phyloP scores from a whole-genome alignment of 2,888 invertebrate genomes.

The Crematogaster levior region DNA sequence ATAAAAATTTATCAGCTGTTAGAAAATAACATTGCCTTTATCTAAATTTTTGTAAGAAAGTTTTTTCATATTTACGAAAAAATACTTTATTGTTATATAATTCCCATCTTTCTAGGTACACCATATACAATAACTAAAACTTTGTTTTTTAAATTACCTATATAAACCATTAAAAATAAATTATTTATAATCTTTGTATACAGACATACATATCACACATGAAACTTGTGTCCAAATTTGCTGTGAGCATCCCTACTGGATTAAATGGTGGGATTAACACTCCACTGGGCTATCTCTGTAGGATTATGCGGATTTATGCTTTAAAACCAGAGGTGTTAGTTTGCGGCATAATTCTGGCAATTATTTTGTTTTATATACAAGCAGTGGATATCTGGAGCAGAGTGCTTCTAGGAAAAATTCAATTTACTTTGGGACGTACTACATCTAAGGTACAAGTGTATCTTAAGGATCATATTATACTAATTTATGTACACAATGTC shows the following conservation, averaged over 20 bases:
- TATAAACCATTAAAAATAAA: neutral
- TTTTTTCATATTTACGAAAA: neutral
- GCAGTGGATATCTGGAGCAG: slow-evolving; percentile 94
- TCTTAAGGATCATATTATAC: neutral
- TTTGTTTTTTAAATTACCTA: neutral
- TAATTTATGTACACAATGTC: neutral
- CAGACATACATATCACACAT: slow-evolving; percentile 93
- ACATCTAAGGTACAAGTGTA: slow-evolving; percentile 86
- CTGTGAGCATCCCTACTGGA: slow-evolving; percentile 89
- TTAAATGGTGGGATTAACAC: slow-evolving; percentile 88
- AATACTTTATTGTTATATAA: neutral
- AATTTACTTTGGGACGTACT: slow-evolving; percentile 89
- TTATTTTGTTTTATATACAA: slow-evolving; percentile 93
- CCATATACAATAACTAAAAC: neutral
- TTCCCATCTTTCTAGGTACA: neutral
- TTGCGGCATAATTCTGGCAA: slow-evolving; percentile 90
- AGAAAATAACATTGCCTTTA: neutral
- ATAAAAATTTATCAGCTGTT: neutral
- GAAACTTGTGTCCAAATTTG: slow-evolving; percentile 93
- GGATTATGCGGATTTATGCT: slow-evolving; percentile 92
- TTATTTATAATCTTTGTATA: slow-evolving; percentile 45
- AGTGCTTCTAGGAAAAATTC: slow-evolving; percentile 90
- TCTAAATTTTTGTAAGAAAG: neutral
- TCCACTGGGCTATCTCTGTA: slow-evolving; percentile 92
- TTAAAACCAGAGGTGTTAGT: slow-evolving; percentile 93